Percentiles rank a stretch among this genome's conserved stretches.
Conservation (phyloP, 2,888 invertebrate species). For the Boloria selene region DNA sequence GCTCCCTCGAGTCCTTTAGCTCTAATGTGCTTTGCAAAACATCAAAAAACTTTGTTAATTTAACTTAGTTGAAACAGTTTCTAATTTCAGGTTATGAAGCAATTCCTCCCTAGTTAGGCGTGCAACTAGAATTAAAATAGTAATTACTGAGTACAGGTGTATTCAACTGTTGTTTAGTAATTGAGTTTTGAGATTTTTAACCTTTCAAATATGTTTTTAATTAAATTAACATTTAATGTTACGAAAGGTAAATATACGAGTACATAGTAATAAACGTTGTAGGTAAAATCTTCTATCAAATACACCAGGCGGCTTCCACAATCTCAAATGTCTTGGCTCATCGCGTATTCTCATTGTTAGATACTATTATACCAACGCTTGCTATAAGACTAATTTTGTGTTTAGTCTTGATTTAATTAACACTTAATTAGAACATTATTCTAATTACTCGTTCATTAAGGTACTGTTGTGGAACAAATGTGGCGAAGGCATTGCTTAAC, state of each 20-base stretch:
- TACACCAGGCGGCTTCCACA: conserved; percentile 20
- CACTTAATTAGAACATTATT: conserved; percentile 25
- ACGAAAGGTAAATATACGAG: conserved; percentile 4
- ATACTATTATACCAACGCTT: conserved; percentile 18
- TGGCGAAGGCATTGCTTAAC: neutral
- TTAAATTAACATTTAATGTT: conserved; percentile 4
- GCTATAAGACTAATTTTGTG: conserved; percentile 22
- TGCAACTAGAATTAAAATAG: conserved; percentile 39
- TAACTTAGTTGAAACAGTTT: conserved; percentile 40
- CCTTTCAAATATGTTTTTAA: conserved; percentile 3
- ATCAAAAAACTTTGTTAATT: conserved; percentile 42
- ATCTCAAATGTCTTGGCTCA: conserved; percentile 22
- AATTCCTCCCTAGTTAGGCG: conserved; percentile 36
- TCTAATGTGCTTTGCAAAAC: conserved; percentile 34
- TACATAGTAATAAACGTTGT: conserved; percentile 5
- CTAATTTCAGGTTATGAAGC: conserved; percentile 41
- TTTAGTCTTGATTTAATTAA: conserved; percentile 26
- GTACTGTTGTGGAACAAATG: conserved; percentile 2
- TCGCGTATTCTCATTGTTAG: conserved; percentile 28
- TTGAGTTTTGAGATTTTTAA: conserved; percentile 14
- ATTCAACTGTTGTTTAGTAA: conserved; percentile 29
- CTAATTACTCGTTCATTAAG: conserved; percentile 3
- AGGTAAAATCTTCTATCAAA: conserved; percentile 10
- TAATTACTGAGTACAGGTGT: conserved; percentile 43
- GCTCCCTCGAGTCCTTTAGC: conserved; percentile 33